Evolutionary conservation across 2,888 invertebrate species (phyloP).

Genomic region (Tetranychus piercei): DNA sequence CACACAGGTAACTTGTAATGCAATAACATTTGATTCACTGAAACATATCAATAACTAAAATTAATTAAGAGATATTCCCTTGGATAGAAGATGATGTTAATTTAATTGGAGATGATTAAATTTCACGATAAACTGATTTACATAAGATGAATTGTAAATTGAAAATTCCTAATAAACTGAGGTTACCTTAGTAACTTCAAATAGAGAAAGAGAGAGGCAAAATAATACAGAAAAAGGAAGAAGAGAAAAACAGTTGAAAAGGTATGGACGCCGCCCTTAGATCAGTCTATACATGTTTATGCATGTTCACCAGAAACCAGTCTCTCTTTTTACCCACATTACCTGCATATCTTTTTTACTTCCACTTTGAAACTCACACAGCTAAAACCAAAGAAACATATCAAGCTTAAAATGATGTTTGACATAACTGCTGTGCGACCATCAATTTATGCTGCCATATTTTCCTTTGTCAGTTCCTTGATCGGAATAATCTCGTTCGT

Average conservation of each 20-base stretch:
- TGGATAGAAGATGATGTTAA: not conserved
- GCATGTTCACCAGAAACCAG: not conserved
- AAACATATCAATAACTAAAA: too few species aligned
- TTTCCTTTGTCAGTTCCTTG: slow-evolving; percentile 24
- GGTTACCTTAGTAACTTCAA: not conserved
- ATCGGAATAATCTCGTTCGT: slow-evolving; percentile 29
- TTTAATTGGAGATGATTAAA: not conserved
- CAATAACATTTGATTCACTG: too few species aligned
- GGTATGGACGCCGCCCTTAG: not conserved
- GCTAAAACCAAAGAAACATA: not conserved
- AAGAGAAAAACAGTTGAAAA: not conserved
- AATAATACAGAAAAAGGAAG: not conserved
- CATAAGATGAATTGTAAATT: not conserved
- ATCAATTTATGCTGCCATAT: slow-evolving; percentile 21
- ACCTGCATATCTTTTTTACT: not conserved
- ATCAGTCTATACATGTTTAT: not conserved
- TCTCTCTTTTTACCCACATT: not conserved
- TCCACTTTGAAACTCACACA: not conserved
- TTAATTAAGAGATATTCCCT: too few species aligned
- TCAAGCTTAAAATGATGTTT: slow-evolving; percentile 1
- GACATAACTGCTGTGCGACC: slow-evolving; percentile 18
- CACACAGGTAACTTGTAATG: too few species aligned
- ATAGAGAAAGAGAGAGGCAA: not conserved
- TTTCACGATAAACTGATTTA: not conserved
- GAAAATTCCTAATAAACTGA: not conserved